Conservation (phyloP, 2,888 invertebrate species). For the Stegophylla sp. region DNA sequence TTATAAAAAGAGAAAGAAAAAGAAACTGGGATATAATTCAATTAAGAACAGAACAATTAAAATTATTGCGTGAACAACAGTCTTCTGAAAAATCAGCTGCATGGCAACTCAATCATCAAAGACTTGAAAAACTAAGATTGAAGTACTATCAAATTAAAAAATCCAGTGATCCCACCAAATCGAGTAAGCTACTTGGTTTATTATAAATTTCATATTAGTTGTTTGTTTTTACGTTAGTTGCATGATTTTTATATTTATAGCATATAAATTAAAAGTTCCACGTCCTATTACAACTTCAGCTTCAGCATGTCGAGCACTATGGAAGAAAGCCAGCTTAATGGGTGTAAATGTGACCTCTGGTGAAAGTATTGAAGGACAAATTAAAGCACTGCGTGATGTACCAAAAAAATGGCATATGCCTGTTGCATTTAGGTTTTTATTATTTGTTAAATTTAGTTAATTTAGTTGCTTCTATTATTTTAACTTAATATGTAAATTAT, state of each 20-base stretch:
- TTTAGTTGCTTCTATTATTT: background rate
- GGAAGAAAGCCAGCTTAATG: conserved; percentile 87
- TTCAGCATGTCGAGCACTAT: conserved; percentile 81
- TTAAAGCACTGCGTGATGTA: conserved; percentile 82
- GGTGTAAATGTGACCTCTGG: conserved; percentile 83
- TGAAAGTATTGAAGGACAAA: conserved; percentile 83
- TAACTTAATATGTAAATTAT: too few relatives aligned
- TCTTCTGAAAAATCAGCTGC: conserved; percentile 74
- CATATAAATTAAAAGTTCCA: conserved; percentile 94
- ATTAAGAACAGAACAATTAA: conserved; percentile 70
- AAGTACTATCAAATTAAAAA: conserved; percentile 60
- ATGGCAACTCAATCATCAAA: conserved; percentile 74
- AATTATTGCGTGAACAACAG: conserved; percentile 71
- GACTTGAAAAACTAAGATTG: conserved; percentile 79
- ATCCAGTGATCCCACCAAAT: conserved; percentile 53
- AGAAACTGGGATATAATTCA: conserved; percentile 77
- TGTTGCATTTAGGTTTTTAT: conserved; percentile 75
- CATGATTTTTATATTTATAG: conserved; percentile 66
- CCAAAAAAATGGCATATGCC: conserved; percentile 93
- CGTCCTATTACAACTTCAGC: conserved; percentile 88
- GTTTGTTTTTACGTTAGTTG: background rate
- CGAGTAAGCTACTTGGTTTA: conserved; percentile 39
- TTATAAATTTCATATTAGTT: too few relatives aligned
- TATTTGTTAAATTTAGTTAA: background rate
- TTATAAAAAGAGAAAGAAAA: conserved; percentile 62